These are phyloP conservation scores for Nixonia krombeini DNA, from an alignment of 1,140 invertebrate genomes.

Conservation along the genomic window DNA sequence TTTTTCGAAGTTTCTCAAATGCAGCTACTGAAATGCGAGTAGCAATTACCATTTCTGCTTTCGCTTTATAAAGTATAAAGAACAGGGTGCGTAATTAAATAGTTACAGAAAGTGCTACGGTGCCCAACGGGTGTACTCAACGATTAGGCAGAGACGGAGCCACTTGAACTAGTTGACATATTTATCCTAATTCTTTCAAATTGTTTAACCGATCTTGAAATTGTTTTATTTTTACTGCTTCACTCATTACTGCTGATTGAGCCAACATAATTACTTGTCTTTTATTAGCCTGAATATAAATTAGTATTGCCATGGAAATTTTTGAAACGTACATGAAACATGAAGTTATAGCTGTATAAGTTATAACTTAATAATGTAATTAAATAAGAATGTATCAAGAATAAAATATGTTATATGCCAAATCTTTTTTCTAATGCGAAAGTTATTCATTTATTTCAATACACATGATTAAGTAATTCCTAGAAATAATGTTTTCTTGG, in stretches of 20 bases:
- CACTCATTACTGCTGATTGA: not conserved
- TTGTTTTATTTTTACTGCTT: not conserved
- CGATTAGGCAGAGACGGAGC: slow-evolving; percentile 24
- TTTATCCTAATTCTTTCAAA: slow-evolving; percentile 20
- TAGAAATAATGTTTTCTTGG: too few species aligned
- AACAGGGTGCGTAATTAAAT: slow-evolving; percentile 34
- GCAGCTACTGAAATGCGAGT: slow-evolving; percentile 38
- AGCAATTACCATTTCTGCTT: slow-evolving; percentile 40
- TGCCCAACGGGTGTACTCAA: slow-evolving; percentile 34
- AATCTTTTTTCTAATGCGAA: too few species aligned
- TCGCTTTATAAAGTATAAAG: slow-evolving; percentile 34
- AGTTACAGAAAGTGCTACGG: slow-evolving; percentile 29
- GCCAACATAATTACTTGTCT: slow-evolving; percentile 5
- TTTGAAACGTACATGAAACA: too few species aligned
- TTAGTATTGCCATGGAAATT: too few species aligned
- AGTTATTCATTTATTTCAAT: too few species aligned
- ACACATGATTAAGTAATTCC: too few species aligned
- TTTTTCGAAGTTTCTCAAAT: slow-evolving; percentile 39
- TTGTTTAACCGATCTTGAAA: slow-evolving; percentile 21
- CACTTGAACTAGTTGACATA: slow-evolving; percentile 21
- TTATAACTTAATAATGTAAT: too few species aligned
- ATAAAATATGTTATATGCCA: too few species aligned
- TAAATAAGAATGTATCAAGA: too few species aligned
- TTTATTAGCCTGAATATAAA: too few species aligned
- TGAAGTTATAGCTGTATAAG: too few species aligned